Base-by-base conservation (phyloP, 2,888 invertebrate species). In the Tachina grossa region DNA sequence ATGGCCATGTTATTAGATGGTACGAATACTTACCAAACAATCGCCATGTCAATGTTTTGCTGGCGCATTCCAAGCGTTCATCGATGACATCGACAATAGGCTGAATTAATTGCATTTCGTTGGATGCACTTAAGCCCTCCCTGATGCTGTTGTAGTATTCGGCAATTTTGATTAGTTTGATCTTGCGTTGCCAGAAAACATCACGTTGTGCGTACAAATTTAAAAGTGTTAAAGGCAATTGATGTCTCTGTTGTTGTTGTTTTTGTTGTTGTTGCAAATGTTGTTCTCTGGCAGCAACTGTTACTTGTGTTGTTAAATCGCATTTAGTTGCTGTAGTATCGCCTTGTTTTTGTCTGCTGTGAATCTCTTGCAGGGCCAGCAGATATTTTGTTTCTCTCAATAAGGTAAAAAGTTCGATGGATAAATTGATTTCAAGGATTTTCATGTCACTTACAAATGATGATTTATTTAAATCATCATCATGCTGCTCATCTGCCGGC, bases 61-160 rank as follows among this genome's bases (percentile, higher is more conserved):
- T 96, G 0, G 96, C 96, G 14, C 94, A 93, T 51, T 95, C 94
- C 72, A 98, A 93, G 65, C 95, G 93, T 11, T 92, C 90, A 91
- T 98, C 97, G 75, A 98, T 96, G 13, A 94, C 94, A 5, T 94
- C 93, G 84, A 98, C 94, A 92, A 98, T 97, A 80, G 95, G 94
- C 89, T 94, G 94, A 78, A 98, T 95, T 65, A 98, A 94, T 39
- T 95, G 95, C 83, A 95, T 95, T 92, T 98, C 98, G 3, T 89
- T 90, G 0, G 96, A 96, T 75, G 95, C 63, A 41, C 69, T 87
- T 45, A 83, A 81, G 2, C 95, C 94, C 41, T 94, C 94, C 66
- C 95, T 94, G 78, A 98, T 95, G 87, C 95, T 95, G 91, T 98
- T 98, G 92, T 98, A 98, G 95, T 96, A 95, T 75, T 95, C 94